A percentile compares a stretch with the other conserved stretches of the same genome.
These are phyloP conservation scores for Phragmatobia fuliginosa DNA, from an alignment of 2,888 invertebrate species.

Conservation along the genomic window DNA sequence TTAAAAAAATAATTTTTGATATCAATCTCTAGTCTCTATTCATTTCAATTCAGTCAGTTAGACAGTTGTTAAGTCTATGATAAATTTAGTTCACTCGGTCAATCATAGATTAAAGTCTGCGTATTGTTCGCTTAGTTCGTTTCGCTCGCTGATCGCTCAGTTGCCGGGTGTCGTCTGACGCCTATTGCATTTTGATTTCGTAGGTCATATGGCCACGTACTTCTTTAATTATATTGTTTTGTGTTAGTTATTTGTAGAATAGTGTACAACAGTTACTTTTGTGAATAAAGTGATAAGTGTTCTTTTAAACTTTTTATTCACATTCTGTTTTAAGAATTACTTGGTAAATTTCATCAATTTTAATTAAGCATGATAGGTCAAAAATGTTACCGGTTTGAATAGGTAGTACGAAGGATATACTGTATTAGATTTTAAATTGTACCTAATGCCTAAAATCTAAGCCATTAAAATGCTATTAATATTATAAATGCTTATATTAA, in stretches of 20 bases:
- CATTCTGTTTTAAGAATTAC: background rate
- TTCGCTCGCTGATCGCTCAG: too few species aligned
- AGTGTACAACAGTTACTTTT: background rate
- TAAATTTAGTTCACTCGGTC: background rate
- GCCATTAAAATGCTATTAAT: too few species aligned
- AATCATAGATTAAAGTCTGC: too few species aligned
- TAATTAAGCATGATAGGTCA: background rate
- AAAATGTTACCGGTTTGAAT: background rate
- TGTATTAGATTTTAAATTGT: too few species aligned
- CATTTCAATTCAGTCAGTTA: background rate
- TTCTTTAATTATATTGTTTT: background rate
- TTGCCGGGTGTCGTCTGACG: background rate
- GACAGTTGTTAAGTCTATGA: background rate
- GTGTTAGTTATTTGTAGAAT: background rate
- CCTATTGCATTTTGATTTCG: background rate
- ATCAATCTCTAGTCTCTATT: too few species aligned
- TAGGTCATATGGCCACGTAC: background rate
- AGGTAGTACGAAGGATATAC: background rate
- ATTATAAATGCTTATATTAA: too few species aligned
- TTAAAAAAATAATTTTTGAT: too few species aligned
- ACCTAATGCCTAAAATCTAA: background rate
- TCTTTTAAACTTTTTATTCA: background rate
- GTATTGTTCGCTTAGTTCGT: too few species aligned
- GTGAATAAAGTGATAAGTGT: background rate
- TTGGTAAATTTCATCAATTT: constrained; percentile 7